These are phyloP conservation scores for Drosophila phalerata DNA, from an alignment of 2,888 invertebrate species.

Conservation along the genomic window DNA sequence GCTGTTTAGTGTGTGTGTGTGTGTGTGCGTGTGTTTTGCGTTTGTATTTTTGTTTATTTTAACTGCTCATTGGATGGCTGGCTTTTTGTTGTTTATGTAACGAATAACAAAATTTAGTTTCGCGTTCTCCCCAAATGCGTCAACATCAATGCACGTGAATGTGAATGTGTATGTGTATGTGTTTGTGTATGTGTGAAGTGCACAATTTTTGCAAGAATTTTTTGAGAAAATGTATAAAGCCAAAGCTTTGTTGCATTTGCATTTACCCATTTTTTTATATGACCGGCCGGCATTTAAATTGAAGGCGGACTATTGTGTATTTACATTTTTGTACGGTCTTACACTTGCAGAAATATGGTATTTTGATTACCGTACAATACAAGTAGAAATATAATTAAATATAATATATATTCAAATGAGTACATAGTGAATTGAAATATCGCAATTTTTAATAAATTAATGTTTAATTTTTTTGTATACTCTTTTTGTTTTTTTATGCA, in stretches of 20 bases:
- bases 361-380: background rate
- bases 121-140: conserved; percentile 8
- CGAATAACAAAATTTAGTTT: conserved; percentile 28
- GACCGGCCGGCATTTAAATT: conserved; percentile 15
- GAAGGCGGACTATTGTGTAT: background rate
- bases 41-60: conserved; percentile 57
- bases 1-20: background rate
- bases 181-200: background rate
- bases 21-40: conserved; percentile 1
- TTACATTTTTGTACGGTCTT: background rate
- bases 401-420: background rate
- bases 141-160: background rate
- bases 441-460: too few species aligned
- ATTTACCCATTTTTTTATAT: background rate
- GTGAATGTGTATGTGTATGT: background rate
- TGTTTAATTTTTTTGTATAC: background rate
- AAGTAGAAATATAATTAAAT: too few species aligned
- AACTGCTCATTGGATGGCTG: conserved; percentile 24
- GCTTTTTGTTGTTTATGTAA: conserved; percentile 60
- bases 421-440: background rate
- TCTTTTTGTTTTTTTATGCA: conserved; percentile 31
- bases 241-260: background rate
- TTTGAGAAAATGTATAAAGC: conserved; percentile 1
- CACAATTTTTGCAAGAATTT: background rate
- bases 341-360: background rate